Conservation (phyloP, 1,140 invertebrate species). For the Apis cerana region DNA sequence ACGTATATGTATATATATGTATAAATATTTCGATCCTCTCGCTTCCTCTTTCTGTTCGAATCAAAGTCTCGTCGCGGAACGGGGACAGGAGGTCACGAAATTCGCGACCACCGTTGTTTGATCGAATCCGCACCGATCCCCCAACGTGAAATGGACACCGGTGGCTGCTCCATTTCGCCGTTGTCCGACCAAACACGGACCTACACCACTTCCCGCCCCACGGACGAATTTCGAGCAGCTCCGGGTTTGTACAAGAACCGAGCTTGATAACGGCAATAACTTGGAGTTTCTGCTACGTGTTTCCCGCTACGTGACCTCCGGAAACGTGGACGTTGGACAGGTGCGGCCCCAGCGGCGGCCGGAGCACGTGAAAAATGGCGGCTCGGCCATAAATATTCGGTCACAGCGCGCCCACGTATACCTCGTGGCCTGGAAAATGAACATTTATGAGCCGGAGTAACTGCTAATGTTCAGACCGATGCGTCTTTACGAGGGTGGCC, state of each 20-base stretch:
- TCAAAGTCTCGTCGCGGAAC: conserved; percentile 19
- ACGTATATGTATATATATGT: neutral
- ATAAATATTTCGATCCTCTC: neutral
- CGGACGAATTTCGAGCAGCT: neutral
- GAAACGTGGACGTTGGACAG: conserved; percentile 2
- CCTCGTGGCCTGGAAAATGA: conserved; percentile 50
- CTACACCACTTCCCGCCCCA: neutral
- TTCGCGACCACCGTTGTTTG: conserved; percentile 1
- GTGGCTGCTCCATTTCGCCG: neutral
- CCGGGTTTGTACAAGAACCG: conserved; percentile 2
- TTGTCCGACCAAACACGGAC: neutral
- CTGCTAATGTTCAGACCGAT: conserved; percentile 57
- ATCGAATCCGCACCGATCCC: neutral
- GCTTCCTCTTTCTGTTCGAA: neutral
- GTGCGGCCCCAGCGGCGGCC: conserved; percentile 12
- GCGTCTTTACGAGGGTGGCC: conserved; percentile 52
- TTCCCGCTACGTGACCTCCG: conserved; percentile 43
- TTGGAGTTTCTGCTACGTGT: neutral
- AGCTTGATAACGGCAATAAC: conserved; percentile 36
- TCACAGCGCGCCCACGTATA: neutral
- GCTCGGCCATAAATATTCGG: conserved; percentile 57
- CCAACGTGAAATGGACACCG: too few species aligned
- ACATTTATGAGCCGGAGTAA: conserved; percentile 61
- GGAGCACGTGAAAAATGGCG: conserved; percentile 50
- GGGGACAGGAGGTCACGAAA: neutral